These are phyloP conservation scores for Takifugu bimaculatus DNA, from an alignment of 2,113 vertebrate species.

Conservation along the genomic window DNA sequence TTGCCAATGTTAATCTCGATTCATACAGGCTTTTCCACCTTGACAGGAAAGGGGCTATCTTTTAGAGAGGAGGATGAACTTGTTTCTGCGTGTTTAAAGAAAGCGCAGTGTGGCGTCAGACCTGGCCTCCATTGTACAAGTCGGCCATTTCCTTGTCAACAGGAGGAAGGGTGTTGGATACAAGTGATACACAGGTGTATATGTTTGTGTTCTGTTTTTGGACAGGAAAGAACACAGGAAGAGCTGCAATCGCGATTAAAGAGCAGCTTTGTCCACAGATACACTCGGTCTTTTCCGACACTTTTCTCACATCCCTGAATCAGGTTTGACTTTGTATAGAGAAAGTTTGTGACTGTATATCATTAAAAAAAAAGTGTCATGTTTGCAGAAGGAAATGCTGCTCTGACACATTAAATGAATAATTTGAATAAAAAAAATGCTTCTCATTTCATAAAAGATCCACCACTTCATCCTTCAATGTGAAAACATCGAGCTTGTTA, in stretches of 20 bases:
- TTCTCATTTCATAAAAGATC: too few species aligned
- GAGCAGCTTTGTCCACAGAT: neutral
- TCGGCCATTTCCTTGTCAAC: slow-evolving; percentile 64
- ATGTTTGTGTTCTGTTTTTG: slow-evolving; percentile 5
- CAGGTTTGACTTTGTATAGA: too few species aligned
- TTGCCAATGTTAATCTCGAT: slow-evolving; percentile 5
- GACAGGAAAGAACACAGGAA: slow-evolving; percentile 42
- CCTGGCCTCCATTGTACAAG: slow-evolving; percentile 42
- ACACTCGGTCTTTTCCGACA: too few species aligned
- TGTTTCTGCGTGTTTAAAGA: slow-evolving; percentile 42
- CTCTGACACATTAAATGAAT: too few species aligned
- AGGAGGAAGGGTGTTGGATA: slow-evolving; percentile 56
- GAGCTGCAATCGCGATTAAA: slow-evolving; percentile 7
- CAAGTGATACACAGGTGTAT: slow-evolving; percentile 38
- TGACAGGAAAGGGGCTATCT: slow-evolving; percentile 18
- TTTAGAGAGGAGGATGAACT: slow-evolving; percentile 1
- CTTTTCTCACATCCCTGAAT: too few species aligned
- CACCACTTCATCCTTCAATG: too few species aligned
- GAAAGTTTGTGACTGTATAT: too few species aligned
- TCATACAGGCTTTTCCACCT: neutral
- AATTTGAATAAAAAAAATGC: too few species aligned
- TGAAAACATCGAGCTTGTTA: too few species aligned
- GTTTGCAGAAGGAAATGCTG: too few species aligned
- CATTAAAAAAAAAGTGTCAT: too few species aligned
- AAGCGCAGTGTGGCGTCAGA: slow-evolving; percentile 51